Conservation (phyloP, 2,888 invertebrate genomes). For the Lysandra bellargus region DNA sequence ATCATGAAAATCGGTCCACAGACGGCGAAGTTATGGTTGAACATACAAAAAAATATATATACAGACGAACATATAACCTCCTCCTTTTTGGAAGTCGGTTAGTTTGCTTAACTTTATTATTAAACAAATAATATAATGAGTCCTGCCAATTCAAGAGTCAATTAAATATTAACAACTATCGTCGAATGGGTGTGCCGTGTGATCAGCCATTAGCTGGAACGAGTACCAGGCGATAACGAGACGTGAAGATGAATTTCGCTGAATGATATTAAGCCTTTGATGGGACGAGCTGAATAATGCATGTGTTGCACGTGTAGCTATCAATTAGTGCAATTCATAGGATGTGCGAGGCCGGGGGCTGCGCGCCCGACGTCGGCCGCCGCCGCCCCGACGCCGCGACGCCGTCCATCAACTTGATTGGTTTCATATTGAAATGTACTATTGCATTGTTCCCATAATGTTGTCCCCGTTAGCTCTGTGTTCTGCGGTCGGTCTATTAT, state of each 20-base stretch:
- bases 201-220: background rate
- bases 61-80: no score
- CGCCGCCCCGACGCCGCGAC: conserved; percentile 29
- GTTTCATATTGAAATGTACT: conserved; percentile 52
- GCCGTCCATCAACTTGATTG: conserved; percentile 66
- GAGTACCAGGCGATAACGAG: background rate
- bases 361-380: background rate
- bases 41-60: no score
- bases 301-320: conserved; percentile 52
- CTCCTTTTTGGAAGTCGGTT: no score
- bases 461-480: conserved; percentile 26
- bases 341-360: conserved; percentile 30
- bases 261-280: conserved; percentile 25
- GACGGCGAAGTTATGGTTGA: no score
- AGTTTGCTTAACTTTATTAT: background rate
- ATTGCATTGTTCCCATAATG: conserved; percentile 33
- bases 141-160: background rate
- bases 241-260: conserved; percentile 21
- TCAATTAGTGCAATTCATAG: conserved; percentile 56
- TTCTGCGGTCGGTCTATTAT: conserved; percentile 1
- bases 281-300: conserved; percentile 48
- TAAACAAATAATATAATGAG: background rate
- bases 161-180: background rate
- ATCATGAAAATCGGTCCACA: no score
- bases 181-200: background rate